These are phyloP conservation scores for Nymphalis c-album DNA, from an alignment of 2,888 invertebrate species.

Conservation along the genomic window DNA sequence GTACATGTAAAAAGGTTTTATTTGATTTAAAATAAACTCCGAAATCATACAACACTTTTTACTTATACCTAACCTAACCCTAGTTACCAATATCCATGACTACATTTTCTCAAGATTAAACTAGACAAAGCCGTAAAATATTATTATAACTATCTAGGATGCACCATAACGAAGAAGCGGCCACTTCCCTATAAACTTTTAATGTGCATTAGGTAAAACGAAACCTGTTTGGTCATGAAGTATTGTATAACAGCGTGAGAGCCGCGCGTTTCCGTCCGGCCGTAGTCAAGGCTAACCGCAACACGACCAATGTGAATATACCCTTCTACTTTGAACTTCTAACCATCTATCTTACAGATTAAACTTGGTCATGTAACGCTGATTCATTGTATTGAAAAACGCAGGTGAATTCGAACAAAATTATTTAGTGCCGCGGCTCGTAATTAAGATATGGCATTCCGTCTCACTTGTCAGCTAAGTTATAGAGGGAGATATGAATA, in stretches of 20 bases:
- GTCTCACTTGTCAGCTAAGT: slow-evolving; percentile 31
- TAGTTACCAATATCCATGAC: too few relatives aligned
- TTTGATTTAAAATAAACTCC: too few relatives aligned
- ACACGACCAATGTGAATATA: slow-evolving; percentile 34
- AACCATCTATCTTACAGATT: slow-evolving; percentile 25
- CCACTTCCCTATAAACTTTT: slow-evolving; percentile 44
- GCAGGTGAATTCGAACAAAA: slow-evolving; percentile 38
- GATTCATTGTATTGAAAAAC: slow-evolving; percentile 42
- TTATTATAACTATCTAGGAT: slow-evolving; percentile 31
- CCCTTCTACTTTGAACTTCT: slow-evolving; percentile 22
- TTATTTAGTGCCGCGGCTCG: slow-evolving; percentile 33
- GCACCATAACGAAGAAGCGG: slow-evolving; percentile 31
- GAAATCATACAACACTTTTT: too few relatives aligned
- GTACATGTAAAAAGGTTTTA: too few relatives aligned
- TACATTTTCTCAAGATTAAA: neutral
- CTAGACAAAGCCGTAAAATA: slow-evolving; percentile 25
- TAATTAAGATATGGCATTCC: slow-evolving; percentile 37
- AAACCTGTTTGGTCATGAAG: slow-evolving; percentile 49
- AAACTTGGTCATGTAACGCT: slow-evolving; percentile 36
- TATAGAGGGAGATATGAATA: slow-evolving; percentile 30
- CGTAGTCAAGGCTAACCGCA: slow-evolving; percentile 46
- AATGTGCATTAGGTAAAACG: slow-evolving; percentile 48
- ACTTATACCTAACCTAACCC: too few relatives aligned
- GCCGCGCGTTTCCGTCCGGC: slow-evolving; percentile 44
- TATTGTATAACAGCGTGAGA: slow-evolving; percentile 50